phyloP scores from a whole-genome alignment of 1,140 invertebrate genomes.

The Drosophila sucinea region DNA sequence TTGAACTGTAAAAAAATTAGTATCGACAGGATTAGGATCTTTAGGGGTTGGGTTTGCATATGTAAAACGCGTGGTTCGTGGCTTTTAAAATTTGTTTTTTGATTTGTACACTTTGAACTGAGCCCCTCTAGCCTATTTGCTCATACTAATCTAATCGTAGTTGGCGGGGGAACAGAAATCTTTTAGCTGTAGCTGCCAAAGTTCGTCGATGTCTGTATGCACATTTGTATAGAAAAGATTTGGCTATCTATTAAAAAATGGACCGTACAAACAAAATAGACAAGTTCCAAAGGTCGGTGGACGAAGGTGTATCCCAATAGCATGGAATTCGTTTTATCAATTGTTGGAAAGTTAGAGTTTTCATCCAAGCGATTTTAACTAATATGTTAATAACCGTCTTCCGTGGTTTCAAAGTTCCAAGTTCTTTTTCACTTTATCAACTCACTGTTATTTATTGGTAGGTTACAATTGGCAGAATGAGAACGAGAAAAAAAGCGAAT shows the following conservation, averaged over 20 bases:
- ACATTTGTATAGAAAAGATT: background rate
- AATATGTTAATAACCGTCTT: too few species aligned
- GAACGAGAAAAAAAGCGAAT: conserved; percentile 17
- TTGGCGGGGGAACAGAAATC: background rate
- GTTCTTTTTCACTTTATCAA: conserved; percentile 15
- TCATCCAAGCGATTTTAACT: background rate
- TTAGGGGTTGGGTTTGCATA: background rate
- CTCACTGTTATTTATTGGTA: conserved; percentile 29
- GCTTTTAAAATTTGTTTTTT: background rate
- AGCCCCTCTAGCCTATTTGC: background rate
- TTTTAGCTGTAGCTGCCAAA: conserved; percentile 4
- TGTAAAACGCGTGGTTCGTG: background rate
- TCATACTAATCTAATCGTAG: conserved; percentile 43
- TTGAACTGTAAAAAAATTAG: conserved; percentile 30
- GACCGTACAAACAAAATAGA: conserved; percentile 38
- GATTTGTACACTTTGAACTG: conserved; percentile 44
- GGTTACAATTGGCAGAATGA: conserved; percentile 19
- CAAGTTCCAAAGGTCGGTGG: conserved; percentile 69
- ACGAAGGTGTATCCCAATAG: background rate
- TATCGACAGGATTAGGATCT: background rate
- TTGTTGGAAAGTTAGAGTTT: background rate
- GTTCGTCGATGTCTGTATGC: conserved; percentile 28
- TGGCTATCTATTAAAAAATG: background rate
- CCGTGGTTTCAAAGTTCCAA: conserved; percentile 1
- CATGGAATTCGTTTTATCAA: background rate